Evolutionary conservation across 2,113 vertebrate species (phyloP).

Genomic region (Alligator sinensis): DNA sequence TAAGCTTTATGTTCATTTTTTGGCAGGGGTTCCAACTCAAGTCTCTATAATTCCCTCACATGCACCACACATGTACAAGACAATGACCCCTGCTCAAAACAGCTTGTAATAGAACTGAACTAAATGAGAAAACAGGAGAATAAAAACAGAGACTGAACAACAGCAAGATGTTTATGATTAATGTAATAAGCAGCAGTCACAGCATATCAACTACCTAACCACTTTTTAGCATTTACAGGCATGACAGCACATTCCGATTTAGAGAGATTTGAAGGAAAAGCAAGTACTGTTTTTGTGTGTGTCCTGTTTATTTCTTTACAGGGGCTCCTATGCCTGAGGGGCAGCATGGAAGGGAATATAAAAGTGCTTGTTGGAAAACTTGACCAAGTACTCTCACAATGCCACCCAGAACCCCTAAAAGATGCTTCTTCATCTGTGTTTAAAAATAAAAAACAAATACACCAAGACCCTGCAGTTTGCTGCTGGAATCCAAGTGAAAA

Average conservation of each 20-base stretch:
- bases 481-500: neutral
- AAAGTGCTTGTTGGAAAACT: neutral
- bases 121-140: neutral
- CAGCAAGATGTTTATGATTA: neutral
- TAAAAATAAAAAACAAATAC: neutral
- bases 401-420: neutral
- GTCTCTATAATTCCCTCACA: neutral
- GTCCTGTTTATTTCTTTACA: neutral
- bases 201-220: neutral
- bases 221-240: neutral
- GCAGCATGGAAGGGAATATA: neutral
- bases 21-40: neutral
- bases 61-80: neutral
- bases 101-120: neutral
- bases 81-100: neutral
- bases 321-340: neutral
- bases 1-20: neutral
- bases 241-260: neutral
- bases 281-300: neutral
- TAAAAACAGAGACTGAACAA: neutral
- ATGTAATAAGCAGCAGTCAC: neutral
- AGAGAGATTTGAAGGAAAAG: neutral
- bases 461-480: neutral
- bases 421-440: fast-evolving
- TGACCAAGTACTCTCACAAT: neutral